Conservation (phyloP, 2,888 invertebrate species). For the Cenopis cana region DNA sequence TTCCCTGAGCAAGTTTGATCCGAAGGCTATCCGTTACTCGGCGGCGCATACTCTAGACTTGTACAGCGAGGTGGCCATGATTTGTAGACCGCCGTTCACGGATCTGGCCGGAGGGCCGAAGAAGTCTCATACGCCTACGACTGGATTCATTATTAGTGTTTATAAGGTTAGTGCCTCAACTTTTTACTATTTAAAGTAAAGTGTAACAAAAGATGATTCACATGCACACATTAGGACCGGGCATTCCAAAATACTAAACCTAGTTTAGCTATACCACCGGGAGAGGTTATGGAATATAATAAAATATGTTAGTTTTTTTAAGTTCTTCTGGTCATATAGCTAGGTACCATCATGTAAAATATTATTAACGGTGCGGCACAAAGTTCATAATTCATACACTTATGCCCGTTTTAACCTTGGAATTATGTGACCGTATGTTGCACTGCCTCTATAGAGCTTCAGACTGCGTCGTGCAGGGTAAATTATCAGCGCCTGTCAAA, state of each 20-base stretch:
- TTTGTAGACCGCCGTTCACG: slow-evolving; percentile 93
- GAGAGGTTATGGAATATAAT: no score
- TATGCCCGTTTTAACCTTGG: no score
- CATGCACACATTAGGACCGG: background rate
- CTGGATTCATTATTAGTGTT: slow-evolving; percentile 96
- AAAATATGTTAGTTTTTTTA: no score
- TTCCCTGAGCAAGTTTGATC: slow-evolving; percentile 94
- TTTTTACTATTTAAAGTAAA: background rate
- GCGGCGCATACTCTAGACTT: slow-evolving; percentile 94
- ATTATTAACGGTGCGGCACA: no score
- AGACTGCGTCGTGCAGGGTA: no score
- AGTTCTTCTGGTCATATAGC: no score
- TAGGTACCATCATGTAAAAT: no score
- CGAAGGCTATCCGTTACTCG: slow-evolving; percentile 90
- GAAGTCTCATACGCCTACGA: slow-evolving; percentile 91
- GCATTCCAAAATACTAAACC: background rate
- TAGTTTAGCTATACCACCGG: background rate
- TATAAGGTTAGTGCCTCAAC: slow-evolving; percentile 87
- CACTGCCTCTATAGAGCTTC: no score
- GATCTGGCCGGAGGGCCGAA: slow-evolving; percentile 91
- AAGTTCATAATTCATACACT: no score
- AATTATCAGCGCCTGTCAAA: no score
- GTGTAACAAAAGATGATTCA: background rate
- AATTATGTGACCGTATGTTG: no score
- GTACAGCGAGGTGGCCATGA: slow-evolving; percentile 96